Percentiles rank a stretch among this genome's conserved stretches.
Conservation (phyloP, 2,797 vertebrate genomes). For the Phataginus tricuspis region DNA sequence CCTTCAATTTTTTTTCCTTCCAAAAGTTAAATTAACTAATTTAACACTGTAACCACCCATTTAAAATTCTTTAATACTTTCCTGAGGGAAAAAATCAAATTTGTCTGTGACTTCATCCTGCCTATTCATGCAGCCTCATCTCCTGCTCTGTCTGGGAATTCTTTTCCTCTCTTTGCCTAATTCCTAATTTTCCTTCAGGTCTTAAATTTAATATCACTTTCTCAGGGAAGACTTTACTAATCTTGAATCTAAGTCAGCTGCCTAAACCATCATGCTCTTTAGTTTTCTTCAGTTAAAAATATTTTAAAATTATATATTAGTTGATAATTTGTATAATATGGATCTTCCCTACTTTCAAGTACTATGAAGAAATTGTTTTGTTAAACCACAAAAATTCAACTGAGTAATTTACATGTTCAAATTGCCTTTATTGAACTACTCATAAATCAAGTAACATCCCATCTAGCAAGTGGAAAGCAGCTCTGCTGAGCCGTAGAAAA, state of each 20-base stretch:
- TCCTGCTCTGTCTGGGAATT: not conserved
- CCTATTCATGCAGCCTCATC: not conserved
- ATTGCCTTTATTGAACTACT: not conserved
- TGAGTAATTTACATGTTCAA: not conserved
- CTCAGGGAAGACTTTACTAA: not conserved
- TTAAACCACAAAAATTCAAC: not conserved
- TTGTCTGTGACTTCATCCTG: not conserved
- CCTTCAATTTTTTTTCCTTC: constrained; percentile 24
- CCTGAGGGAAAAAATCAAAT: not conserved
- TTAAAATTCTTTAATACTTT: constrained; percentile 43
- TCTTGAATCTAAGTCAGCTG: not conserved
- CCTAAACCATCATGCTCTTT: not conserved
- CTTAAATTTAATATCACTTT: constrained; percentile 3
- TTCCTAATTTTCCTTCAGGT: not conserved
- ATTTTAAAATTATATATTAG: not conserved
- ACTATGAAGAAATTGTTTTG: not conserved
- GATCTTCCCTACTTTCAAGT: not conserved
- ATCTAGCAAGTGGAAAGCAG: not conserved
- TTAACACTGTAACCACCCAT: constrained; percentile 28
- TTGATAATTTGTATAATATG: not conserved
- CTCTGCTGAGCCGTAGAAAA: not conserved
- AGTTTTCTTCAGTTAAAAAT: not conserved
- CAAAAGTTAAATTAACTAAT: constrained; percentile 25
- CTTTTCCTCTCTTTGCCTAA: not conserved
- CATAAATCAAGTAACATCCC: not conserved